phyloP scores from a whole-genome alignment of 2,113 vertebrate genomes.

The Desmodus rotundus region DNA sequence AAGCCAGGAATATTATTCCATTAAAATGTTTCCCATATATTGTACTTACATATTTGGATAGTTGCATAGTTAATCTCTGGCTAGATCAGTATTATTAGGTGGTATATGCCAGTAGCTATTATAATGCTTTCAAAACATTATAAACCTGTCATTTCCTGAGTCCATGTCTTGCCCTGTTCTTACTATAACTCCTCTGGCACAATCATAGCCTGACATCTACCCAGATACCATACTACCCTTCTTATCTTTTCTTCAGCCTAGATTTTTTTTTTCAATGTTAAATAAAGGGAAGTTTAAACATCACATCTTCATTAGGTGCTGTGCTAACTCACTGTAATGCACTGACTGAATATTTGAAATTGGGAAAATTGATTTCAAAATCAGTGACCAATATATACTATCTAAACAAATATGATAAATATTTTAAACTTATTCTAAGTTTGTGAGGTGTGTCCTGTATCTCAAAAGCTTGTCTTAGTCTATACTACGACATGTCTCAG shows the following conservation, averaged over 20 bases:
- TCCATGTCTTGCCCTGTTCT: neutral
- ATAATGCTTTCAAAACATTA: neutral
- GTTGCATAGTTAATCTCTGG: neutral
- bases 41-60: neutral
- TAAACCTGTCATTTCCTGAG: neutral
- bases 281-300: neutral
- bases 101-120: neutral
- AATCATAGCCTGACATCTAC: neutral
- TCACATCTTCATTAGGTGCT: neutral
- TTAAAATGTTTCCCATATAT: neutral
- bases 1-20: neutral
- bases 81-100: neutral
- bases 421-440: neutral
- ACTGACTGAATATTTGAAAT: neutral
- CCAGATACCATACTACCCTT: neutral
- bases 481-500: neutral
- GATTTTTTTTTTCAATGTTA: neutral
- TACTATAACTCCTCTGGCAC: neutral
- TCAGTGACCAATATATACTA: neutral
- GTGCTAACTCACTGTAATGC: neutral
- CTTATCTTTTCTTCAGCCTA: neutral
- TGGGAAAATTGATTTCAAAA: neutral
- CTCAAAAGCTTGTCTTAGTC: neutral
- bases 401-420: neutral
- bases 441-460: neutral